phyloP scores from a whole-genome alignment of 2,797 vertebrate species.

The Phalanger gymnotis region DNA sequence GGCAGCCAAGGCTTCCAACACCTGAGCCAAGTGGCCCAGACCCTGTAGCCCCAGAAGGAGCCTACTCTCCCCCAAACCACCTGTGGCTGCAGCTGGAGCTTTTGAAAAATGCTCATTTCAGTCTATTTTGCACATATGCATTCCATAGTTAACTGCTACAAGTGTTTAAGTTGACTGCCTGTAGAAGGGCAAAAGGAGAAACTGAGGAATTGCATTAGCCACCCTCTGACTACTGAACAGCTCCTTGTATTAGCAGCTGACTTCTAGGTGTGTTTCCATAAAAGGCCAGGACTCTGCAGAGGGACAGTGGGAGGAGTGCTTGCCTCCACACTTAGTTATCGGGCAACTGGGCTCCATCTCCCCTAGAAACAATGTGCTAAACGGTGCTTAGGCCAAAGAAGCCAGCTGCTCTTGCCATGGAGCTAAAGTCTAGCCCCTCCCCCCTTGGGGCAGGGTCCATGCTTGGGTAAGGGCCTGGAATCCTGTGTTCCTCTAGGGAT shows the following conservation, averaged over 20 bases:
- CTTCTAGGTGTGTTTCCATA: background rate
- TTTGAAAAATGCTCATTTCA: background rate
- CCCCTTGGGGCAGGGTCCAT: background rate
- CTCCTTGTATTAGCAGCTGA: background rate
- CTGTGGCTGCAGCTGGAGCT: background rate
- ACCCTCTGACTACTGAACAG: background rate
- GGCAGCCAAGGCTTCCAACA: background rate
- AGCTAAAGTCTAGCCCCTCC: background rate
- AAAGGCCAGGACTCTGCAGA: background rate
- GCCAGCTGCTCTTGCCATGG: background rate
- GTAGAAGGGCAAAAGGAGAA: background rate
- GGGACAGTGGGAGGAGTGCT: background rate
- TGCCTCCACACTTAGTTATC: background rate
- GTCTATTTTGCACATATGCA: background rate
- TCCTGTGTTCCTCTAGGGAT: background rate
- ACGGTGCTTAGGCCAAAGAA: background rate
- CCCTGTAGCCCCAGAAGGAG: background rate
- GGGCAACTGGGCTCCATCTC: background rate
- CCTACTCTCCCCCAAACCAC: background rate
- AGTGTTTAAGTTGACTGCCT: background rate
- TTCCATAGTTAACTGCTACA: background rate
- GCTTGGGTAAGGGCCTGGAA: background rate
- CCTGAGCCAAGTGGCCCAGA: background rate
- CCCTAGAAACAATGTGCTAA: background rate
- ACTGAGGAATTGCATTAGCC: background rate